Base-by-base conservation (phyloP, 2,888 invertebrate genomes). In the Drosophila trichaetosa region DNA sequence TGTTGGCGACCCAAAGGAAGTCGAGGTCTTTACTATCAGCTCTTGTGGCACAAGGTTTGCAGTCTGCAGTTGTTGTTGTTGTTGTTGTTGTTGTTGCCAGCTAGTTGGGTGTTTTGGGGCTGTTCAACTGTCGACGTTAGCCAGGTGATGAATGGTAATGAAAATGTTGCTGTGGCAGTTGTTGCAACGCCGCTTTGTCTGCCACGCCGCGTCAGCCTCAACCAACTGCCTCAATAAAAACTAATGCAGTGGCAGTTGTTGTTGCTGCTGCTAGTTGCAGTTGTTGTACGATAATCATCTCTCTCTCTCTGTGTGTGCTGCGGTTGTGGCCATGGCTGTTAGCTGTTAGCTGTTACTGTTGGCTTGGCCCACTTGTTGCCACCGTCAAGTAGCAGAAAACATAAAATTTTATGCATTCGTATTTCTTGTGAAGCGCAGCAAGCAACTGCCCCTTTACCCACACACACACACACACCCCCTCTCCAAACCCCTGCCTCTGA, bases 341-440 rank as follows among this genome's bases (percentile, higher is more conserved):
- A 63, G 54, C 36, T 83, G 65, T 31, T 63, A 16, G 80, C 52
- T 68, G 67, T 60, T 69, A 48, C 56, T 82, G 66, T 69, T 69
- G 72, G 75, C 80, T 84, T 90, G 86, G 90, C 86, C 86, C 90
- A 86, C 86, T 86, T 86, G 86, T 86, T 86, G 86, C 90, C 86
- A 86, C 85, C 84, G 83, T 76, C 76, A 80, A 90, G 86, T 90
- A 86, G 90, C 86, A 86, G 73, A 90, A 86, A 89, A 84, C 90
- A 86, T 86, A 87, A 86, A 86, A 89, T 89, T 86, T 86, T 90
- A 86, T 86, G 86, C 90, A 86, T 90, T 86, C 90, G 91, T 90
- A 86, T 86, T 87, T 90, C 88, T 90, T 90, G 87, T 79, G 82
- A 90, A 87, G 90, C 89, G 73, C 90, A 75, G 64, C 70, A 70